A percentile compares a stretch with the other conserved stretches of the same genome.
phyloP scores from a whole-genome alignment of 2,113 vertebrate species.

The Bettongia penicillata region DNA sequence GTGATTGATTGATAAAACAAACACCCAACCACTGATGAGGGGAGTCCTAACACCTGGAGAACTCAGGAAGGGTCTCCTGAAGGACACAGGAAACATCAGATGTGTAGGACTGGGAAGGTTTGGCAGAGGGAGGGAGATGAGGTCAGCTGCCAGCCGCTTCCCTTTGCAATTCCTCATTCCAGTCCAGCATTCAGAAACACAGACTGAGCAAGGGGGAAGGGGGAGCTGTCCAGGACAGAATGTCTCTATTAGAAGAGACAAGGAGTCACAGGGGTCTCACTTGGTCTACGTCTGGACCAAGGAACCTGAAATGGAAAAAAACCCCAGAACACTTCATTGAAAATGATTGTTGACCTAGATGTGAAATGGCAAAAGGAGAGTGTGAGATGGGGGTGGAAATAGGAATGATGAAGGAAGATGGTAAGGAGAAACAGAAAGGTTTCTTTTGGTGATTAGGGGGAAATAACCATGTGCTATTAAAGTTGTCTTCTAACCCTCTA shows the following conservation, averaged over 20 bases:
- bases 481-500: neutral
- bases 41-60: neutral
- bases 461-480: neutral
- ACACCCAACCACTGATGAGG: neutral
- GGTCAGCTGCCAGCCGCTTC: neutral
- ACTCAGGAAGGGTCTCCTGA: neutral
- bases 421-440: neutral
- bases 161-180: neutral
- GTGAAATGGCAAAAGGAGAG: neutral
- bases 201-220: neutral
- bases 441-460: neutral
- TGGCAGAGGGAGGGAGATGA: neutral
- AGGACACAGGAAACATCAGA: conserved; percentile 9
- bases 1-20: neutral
- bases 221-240: neutral
- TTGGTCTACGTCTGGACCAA: neutral
- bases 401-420: neutral
- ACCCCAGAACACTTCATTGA: neutral
- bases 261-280: neutral
- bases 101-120: neutral
- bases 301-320: neutral
- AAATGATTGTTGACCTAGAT: neutral
- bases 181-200: neutral
- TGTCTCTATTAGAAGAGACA: neutral
- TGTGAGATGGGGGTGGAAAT: neutral